Base-by-base conservation (phyloP, 1,140 invertebrate genomes). In the Ericerus pela region DNA sequence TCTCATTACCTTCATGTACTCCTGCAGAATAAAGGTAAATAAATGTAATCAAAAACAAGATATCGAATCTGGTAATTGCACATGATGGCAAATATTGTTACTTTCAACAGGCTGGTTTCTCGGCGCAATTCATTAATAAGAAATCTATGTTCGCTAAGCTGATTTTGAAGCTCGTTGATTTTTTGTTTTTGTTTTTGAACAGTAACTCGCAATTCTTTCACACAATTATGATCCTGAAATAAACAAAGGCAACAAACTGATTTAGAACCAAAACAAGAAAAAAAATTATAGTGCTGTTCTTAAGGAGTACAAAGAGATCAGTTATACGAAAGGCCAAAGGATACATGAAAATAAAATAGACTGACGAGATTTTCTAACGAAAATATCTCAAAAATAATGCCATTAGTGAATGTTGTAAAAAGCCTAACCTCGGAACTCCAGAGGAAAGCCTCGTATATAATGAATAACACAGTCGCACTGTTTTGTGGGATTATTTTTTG, bases 1-100 rank as follows among this genome's bases (percentile, higher is more conserved):
- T 60, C 88, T 76, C 79, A 94, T 87, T 0, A 88, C 86, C 58
- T 87, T 74, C 84, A 94, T 88, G 65, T 91, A 90, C 66, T 94
- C 89, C 79, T 88, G 67, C 27, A 43, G 28, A 22, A 27, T 12
- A 55, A 12, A 16, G n/a, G 20, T 51, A 24, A 22, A 30, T 12
- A 51, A 33, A 20, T 56, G 11, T 26, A 20, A 56, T 51, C 8
- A 31, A 28, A 20, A 4, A 18, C 22, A 55, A 5, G 6, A 30
- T 27, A 57, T 12, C 12, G n/a, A 37, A 16, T 6, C 2, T 36
- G 26, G 38, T 27, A 14, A 8, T 53, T 53, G 38, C 53, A 31
- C 31, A 41, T n/a, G 18, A 6, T 22, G n/a, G 26, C n/a, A n/a
- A 51, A 26, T 14, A 10, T 10, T 53, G 29, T 47, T 59, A 59